These are phyloP conservation scores for Cyprinus carpio DNA, from an alignment of 2,113 vertebrate species.

Conservation along the genomic window DNA sequence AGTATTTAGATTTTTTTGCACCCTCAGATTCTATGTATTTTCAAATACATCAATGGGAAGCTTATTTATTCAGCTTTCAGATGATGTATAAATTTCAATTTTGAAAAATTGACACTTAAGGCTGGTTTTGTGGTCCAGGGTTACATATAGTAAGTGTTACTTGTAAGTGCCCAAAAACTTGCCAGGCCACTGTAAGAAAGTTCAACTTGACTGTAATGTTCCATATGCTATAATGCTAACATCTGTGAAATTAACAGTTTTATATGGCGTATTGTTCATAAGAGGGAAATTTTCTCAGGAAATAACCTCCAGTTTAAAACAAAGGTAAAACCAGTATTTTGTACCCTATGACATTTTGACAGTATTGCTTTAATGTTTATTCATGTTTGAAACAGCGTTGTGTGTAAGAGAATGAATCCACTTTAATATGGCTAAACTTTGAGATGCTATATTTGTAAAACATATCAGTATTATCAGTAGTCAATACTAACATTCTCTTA, in stretches of 20 bases:
- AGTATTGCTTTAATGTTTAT: background rate
- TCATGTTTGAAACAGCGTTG: background rate
- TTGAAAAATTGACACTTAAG: too few relatives aligned
- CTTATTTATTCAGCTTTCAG: too few relatives aligned
- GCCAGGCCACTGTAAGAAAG: background rate
- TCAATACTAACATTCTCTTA: constrained; percentile 50
- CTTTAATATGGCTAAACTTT: background rate
- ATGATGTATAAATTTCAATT: too few relatives aligned
- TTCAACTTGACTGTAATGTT: background rate
- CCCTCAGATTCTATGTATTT: too few relatives aligned
- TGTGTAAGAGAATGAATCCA: background rate
- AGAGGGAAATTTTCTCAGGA: background rate
- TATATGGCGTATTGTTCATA: background rate
- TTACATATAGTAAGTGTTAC: background rate
- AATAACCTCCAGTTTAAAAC: constrained; percentile 8
- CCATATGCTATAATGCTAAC: background rate
- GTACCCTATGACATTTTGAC: background rate
- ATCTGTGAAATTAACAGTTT: constrained; percentile 11
- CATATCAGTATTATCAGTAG: constrained; percentile 31
- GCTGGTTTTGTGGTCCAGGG: too few relatives aligned
- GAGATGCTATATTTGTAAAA: background rate
- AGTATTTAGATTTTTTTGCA: too few relatives aligned
- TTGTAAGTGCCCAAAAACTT: background rate
- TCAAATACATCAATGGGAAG: too few relatives aligned
- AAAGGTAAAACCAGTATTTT: background rate